Evolutionary conservation across 2,797 vertebrate genomes (phyloP).

Genomic region (Melopsittacus undulatus): DNA sequence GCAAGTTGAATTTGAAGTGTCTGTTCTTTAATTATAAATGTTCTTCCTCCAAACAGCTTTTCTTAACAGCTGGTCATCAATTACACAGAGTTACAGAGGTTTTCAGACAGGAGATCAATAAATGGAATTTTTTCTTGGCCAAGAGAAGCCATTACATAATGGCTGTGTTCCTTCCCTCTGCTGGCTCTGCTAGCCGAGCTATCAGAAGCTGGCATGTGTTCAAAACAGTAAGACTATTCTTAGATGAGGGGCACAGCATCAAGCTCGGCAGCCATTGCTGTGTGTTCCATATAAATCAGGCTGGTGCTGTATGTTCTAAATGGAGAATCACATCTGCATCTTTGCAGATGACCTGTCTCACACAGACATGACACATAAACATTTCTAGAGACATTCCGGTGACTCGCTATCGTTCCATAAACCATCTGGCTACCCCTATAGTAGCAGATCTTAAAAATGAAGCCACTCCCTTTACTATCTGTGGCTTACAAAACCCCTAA

Average conservation of each 20-base stretch:
- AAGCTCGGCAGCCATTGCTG: not conserved
- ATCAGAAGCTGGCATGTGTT: not conserved
- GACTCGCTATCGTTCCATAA: not conserved
- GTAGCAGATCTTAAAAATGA: not conserved
- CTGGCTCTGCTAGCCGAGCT: not conserved
- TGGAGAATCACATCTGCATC: not conserved
- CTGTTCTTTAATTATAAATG: constrained; percentile 69
- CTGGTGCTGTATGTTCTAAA: not conserved
- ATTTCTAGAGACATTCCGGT: not conserved
- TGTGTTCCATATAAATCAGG: not conserved
- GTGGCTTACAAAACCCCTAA: not conserved
- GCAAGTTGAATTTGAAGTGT: constrained; percentile 40
- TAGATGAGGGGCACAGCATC: not conserved
- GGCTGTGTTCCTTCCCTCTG: constrained; percentile 34
- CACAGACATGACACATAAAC: not conserved
- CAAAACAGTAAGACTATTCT: constrained; percentile 15
- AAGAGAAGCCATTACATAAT: constrained; percentile 65
- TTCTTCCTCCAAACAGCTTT: constrained; percentile 67
- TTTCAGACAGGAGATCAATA: constrained; percentile 68
- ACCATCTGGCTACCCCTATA: constrained; percentile 16
- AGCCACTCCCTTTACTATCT: not conserved
- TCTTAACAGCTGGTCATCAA: constrained; percentile 67
- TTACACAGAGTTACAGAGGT: constrained; percentile 47
- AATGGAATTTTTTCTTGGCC: constrained; percentile 51
- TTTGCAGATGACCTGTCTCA: constrained; percentile 18